Conservation (phyloP, 2,797 vertebrate species). For the Lepilemur ruficaudatus region DNA sequence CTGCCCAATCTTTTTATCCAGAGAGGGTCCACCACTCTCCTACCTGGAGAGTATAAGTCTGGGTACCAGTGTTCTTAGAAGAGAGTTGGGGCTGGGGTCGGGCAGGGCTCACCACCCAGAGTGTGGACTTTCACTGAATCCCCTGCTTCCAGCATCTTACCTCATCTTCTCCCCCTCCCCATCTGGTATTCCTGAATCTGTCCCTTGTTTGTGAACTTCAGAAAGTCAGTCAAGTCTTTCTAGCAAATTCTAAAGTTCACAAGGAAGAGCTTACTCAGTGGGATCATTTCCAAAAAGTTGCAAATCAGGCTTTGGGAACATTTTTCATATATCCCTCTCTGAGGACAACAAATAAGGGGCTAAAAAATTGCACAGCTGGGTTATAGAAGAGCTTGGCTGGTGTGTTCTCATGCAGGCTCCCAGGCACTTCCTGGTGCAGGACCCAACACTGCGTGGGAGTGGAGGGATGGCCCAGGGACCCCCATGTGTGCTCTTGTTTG, state of each 20-base stretch:
- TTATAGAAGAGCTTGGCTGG: background rate
- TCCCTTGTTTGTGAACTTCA: background rate
- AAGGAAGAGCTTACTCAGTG: background rate
- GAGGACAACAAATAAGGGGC: background rate
- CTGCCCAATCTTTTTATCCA: background rate
- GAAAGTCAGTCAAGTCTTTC: background rate
- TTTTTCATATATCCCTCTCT: background rate
- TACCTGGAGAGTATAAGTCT: too few species aligned
- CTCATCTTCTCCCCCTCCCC: background rate
- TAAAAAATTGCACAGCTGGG: background rate
- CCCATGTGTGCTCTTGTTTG: background rate
- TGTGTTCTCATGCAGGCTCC: background rate
- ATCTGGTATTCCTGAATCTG: background rate
- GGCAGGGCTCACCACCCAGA: background rate
- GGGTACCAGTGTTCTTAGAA: background rate
- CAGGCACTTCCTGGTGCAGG: too few species aligned
- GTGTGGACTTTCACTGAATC: background rate
- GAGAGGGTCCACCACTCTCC: background rate
- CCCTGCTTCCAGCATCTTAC: background rate
- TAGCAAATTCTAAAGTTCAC: conserved; percentile 3
- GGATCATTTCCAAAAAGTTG: background rate
- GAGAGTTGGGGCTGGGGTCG: background rate
- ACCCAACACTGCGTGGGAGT: background rate
- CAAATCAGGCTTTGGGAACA: background rate
- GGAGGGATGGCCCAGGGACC: too few species aligned